Conservation (phyloP, 2,113 vertebrate species). For the Sphyrna mokarran region DNA sequence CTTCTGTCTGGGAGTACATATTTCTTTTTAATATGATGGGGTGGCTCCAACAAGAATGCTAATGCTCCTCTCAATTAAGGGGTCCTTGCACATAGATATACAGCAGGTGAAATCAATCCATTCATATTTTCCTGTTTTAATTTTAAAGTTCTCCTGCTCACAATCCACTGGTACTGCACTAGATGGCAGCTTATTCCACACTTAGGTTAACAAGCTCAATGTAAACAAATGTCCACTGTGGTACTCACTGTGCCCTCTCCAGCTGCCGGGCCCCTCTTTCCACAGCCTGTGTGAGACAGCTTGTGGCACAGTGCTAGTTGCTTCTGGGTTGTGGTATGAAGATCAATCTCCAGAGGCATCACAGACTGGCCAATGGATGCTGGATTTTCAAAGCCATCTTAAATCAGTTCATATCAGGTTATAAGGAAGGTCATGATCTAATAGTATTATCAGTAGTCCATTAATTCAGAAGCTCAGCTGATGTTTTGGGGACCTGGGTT, state of each 20-base stretch:
- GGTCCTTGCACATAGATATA: not conserved
- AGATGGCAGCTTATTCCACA: constrained; percentile 36
- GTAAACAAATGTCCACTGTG: not conserved
- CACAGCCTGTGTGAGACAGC: not conserved
- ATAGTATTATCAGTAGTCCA: too few relatives aligned
- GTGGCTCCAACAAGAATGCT: not conserved
- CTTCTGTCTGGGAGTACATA: not conserved
- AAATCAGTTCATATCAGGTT: not conserved
- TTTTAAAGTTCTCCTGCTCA: not conserved
- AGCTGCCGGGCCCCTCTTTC: not conserved
- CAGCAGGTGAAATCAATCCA: too few relatives aligned
- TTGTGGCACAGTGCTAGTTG: not conserved
- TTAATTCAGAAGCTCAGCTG: too few relatives aligned
- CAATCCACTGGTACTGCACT: constrained; percentile 20
- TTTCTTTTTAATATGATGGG: not conserved
- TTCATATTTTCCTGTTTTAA: not conserved
- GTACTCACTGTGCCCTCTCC: not conserved
- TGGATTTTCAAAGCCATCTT: not conserved
- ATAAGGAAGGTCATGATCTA: too few relatives aligned
- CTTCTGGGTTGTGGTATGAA: not conserved
- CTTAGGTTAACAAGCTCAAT: not conserved
- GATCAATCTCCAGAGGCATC: not conserved
- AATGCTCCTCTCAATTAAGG: not conserved
- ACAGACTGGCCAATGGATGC: not conserved
- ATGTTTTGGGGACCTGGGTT: too few relatives aligned